Evolutionary conservation across 1,140 invertebrate species (phyloP), one percentile per base, ranked within the genome.

Genomic region (Bombyx mandarina): DNA sequence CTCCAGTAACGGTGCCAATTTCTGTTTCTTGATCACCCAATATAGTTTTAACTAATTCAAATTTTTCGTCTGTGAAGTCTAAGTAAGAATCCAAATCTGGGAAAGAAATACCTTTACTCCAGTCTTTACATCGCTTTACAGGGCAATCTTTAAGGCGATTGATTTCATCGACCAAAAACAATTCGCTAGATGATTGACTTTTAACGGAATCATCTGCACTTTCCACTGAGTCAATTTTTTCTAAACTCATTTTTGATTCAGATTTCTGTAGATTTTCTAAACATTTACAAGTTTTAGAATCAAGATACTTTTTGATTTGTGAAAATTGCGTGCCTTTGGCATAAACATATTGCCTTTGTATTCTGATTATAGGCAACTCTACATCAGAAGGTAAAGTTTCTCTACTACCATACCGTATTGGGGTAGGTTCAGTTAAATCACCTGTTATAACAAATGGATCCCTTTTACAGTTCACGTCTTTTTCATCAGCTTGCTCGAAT

Each of bases 261-360:
- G 10, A 12, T 18, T 9, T 45, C 7, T 26, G 51, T 10, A 26
- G 26, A 45, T 55, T 52, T 65, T 43, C 9, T 4, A 42, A n/a
- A 62, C 80, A 86, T 69, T 69, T 73, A 62, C 80, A 84, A 47
- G 63, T 47, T 48, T 77, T 62, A 7, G 69, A 65, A 62, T 79
- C 66, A 43, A 87, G 63, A 57, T 76, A 66, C 2, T 65, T 60
- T 63, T 79, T 84, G 8, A 87, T 73, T 47, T 76, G 69, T 62
- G 76, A 63, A 69, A 82, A 22, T 75, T 72, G 56, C 83, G 74
- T 35, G 61, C 84, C 85, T 61, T 82, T 87, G 0, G 84, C 82
- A 60, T 87, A 87, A 55, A 87, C 26, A 65, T 66, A 80, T 45
- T 82, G 67, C 60, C 77, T 77, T 44, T 77, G 63, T 52, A 84